Conservation (phyloP, 1,140 invertebrate species). For the Apis laboriosa region DNA sequence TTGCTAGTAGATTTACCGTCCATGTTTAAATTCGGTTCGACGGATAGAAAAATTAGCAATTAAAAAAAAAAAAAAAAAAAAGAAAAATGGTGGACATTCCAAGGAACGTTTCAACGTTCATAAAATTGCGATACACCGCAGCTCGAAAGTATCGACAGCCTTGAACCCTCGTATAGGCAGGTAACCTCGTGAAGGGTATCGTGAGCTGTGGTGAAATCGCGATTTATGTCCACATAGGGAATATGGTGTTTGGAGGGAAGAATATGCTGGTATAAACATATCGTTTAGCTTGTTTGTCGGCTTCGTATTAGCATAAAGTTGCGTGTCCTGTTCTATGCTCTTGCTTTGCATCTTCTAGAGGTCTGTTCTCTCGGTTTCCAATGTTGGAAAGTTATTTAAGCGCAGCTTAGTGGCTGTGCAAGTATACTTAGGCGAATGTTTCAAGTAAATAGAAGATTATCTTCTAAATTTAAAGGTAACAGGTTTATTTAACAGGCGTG, state of each 20-base stretch:
- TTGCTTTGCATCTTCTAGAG: neutral
- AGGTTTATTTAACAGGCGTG: no score
- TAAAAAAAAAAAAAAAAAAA: slow-evolving; percentile 32
- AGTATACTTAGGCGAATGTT: neutral
- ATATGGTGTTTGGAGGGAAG: slow-evolving; percentile 10
- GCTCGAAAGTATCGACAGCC: slow-evolving; percentile 33
- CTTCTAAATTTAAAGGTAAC: neutral
- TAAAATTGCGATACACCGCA: neutral
- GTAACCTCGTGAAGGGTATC: slow-evolving; percentile 40
- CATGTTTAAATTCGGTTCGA: no score
- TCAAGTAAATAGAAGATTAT: neutral
- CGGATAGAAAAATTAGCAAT: neutral
- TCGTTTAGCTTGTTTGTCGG: neutral
- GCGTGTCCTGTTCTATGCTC: neutral
- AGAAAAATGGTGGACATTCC: neutral
- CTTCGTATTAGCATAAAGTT: slow-evolving; percentile 4
- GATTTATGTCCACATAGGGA: slow-evolving; percentile 21
- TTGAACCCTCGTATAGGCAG: slow-evolving; percentile 51
- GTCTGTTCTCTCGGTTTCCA: neutral
- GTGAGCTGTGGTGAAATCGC: slow-evolving; percentile 35
- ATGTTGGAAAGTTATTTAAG: neutral
- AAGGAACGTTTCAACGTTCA: neutral
- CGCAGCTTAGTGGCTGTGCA: neutral
- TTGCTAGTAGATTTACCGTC: no score
- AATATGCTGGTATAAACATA: slow-evolving; percentile 6